Evolutionary conservation across 2,888 invertebrate species (phyloP), one percentile per base, ranked within the genome.

Genomic region (Cryptops parisi): DNA sequence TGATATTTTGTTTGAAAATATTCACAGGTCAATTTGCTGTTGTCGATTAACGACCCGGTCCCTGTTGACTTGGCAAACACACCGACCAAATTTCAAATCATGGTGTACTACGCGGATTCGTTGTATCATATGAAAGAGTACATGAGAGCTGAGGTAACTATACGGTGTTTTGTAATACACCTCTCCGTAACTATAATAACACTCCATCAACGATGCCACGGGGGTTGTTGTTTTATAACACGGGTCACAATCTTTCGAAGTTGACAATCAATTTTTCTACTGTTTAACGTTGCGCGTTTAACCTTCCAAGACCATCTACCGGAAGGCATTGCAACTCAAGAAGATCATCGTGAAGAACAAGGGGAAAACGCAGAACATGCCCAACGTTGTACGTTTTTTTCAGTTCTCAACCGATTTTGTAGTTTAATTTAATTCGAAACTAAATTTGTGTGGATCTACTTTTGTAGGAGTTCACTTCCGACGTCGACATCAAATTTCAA

Each of bases 51-150:
- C 59, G 81, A 82, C 58, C 80, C 81, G 64, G 78, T 78, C 63
- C 74, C 27, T 24, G 39, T 74, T 38, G 80, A 81, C 55, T 63
- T 76, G 45, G 65, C 79, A 19, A 71, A 74, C 1, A 72, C 78
- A 17, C 71, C 76, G 48, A 73, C 77, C 58, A 81, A 81, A 63
- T 81, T 82, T 63, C 80, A 82, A 63, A 73, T 80, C 23, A 73
- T 78, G 50, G 74, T 80, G 2, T 81, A 78, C 62, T 78, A 80
- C 64, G 84, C 79, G 2, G 81, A 84, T 66, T 76, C 85, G 1
- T 72, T 81, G 46, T 82, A 75, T 64, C 71, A 80, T 48, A 69
- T 77, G 33, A 75, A 77, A 39, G 79, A 83, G 55, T 82, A 77
- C 67, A 71, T 76, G 6, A 76, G 77, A 62, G 83, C 86, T 0